These are phyloP conservation scores for Agrochola lota DNA, from an alignment of 2,888 invertebrate species.

Conservation along the genomic window DNA sequence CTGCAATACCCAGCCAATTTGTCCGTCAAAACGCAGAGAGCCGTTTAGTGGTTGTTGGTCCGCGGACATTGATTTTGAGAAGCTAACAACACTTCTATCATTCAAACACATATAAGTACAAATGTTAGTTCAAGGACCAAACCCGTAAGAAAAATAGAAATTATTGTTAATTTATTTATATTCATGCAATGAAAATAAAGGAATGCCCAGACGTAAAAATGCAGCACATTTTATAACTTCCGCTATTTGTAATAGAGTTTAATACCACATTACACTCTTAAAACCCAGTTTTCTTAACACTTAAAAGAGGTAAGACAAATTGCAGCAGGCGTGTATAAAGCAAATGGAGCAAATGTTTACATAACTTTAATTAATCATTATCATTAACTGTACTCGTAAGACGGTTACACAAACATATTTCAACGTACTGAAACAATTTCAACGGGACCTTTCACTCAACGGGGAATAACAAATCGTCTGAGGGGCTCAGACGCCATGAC, in stretches of 20 bases:
- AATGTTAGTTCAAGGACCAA: neutral
- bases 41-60: neutral
- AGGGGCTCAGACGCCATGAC: constrained; percentile 61
- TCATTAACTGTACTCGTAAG: constrained; percentile 32
- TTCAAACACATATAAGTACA: neutral
- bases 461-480: constrained; percentile 64
- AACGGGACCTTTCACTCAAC: constrained; percentile 57
- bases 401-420: constrained; percentile 49
- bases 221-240: neutral
- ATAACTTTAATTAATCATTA: constrained; percentile 54
- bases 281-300: constrained; percentile 12
- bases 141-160: neutral
- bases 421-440: constrained; percentile 60
- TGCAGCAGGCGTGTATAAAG: constrained; percentile 19
- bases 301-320: constrained; percentile 28
- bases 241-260: neutral
- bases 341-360: constrained; percentile 50
- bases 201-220: neutral
- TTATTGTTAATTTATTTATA: neutral
- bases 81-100: neutral
- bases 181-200: neutral
- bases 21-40: no score
- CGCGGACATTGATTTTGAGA: constrained; percentile 17
- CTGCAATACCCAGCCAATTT: no score
- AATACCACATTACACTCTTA: neutral